Evolutionary conservation across 2,113 vertebrate species (phyloP).

Genomic region (Oenanthe melanoleuca): DNA sequence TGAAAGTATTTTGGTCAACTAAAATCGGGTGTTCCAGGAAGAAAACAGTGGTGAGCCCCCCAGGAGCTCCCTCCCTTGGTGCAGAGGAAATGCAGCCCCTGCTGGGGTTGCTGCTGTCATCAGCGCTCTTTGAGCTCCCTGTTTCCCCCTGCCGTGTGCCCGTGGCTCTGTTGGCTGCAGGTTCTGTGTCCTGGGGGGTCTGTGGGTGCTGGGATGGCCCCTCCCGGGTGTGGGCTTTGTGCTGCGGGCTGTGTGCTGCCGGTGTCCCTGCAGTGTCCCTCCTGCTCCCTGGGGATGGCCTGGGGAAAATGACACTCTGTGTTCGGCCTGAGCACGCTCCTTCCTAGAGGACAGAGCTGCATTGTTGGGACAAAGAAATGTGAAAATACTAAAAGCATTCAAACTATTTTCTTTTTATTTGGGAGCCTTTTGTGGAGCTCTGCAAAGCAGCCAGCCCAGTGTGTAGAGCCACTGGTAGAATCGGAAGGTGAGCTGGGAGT

Average conservation of each 20-base stretch:
- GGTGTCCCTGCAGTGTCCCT: neutral
- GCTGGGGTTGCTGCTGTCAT: neutral
- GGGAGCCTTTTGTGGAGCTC: neutral
- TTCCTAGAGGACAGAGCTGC: conserved; percentile 42
- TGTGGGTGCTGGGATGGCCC: neutral
- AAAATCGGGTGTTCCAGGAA: accelerated
- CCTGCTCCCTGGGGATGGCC: neutral
- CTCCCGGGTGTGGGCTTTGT: accelerated
- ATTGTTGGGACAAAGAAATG: conserved; percentile 51
- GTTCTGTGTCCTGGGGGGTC: neutral
- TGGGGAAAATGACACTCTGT: neutral
- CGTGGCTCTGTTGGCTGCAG: neutral
- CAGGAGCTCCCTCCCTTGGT: neutral
- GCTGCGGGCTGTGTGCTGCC: neutral
- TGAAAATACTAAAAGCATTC: conserved; percentile 52
- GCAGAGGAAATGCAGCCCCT: neutral
- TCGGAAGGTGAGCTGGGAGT: neutral
- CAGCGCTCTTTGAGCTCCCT: neutral
- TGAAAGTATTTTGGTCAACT: neutral
- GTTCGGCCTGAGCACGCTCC: neutral
- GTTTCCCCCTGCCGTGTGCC: neutral
- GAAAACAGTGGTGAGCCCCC: neutral
- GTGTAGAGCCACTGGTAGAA: neutral
- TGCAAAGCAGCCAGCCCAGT: neutral
- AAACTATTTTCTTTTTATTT: conserved; percentile 34